Evolutionary conservation across 2,113 vertebrate species (phyloP), one percentile per base, ranked within the genome.

Genomic region (Columba livia): DNA sequence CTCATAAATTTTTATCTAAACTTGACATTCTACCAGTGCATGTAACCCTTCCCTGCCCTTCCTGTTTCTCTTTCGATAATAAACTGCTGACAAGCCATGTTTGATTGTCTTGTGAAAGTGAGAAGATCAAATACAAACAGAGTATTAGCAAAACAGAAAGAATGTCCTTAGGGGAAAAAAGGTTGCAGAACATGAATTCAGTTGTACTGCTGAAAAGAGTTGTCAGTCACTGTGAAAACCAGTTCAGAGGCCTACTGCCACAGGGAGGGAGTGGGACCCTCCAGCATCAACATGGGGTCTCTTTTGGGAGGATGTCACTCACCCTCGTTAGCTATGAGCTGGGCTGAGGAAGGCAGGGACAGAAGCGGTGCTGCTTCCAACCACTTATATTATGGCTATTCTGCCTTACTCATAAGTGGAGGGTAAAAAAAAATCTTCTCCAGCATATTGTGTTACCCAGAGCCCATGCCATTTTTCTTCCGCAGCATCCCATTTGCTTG

Each of bases 61-160:
- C 65, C 25, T 74, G 36, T 51, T 94, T 70, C 75, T 80, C 71
- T 78, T 83, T 70, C 15, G 5, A 34, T 93, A 88, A 50, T 32
- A 88, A 84, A 86, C 77, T 67, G 69, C 90, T 93, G 95, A 84
- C 86, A 90, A 96, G 28, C 51, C 32, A 17, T 1, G 64, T 78
- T 80, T 86, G 79, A 90, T 90, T 90, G 79, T 13, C 88, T 86
- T 38, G 60, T 81, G 85, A 70, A 93, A 69, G 69, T 7, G 1
- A 88, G 60, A 83, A 61, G 85, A 95, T 92, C 92, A 93, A 96
- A 93, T 64, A 86, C 60, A 26, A 58, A 86, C 69, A 4, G 26
- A 81, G 79, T 81, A 95, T 86, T 88, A 94, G 93, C 75, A 93
- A 74, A 90, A 88, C 88, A 62, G 66, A 58, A 82, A 82, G 67